phyloP scores from a whole-genome alignment of 2,797 vertebrate genomes.

The Coendou prehensilis region DNA sequence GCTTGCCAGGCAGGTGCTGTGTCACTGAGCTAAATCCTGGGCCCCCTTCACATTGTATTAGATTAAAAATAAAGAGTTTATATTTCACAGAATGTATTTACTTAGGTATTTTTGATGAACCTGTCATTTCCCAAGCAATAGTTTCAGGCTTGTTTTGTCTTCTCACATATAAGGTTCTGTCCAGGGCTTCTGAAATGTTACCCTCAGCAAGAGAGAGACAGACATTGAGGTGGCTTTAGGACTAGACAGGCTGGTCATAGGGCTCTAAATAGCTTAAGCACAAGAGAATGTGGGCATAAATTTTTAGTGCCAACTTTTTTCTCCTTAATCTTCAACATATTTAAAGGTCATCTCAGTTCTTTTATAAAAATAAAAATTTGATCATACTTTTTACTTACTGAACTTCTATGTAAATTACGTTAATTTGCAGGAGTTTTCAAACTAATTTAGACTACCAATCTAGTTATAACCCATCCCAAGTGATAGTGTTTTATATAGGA shows the following conservation, averaged over 20 bases:
- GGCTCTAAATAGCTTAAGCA: neutral
- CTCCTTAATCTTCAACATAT: neutral
- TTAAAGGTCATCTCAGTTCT: constrained; percentile 7
- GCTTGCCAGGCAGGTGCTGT: too few relatives aligned
- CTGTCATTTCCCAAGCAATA: neutral
- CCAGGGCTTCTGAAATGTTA: neutral
- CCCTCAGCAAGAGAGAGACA: neutral
- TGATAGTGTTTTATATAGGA: neutral
- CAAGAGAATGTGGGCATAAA: neutral
- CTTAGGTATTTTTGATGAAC: constrained; percentile 16
- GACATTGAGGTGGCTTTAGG: neutral
- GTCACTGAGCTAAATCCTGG: too few relatives aligned
- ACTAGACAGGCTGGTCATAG: neutral
- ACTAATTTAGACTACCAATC: constrained; percentile 7
- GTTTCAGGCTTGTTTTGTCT: neutral
- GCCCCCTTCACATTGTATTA: neutral
- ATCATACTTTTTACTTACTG: neutral
- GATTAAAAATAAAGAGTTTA: constrained; percentile 38
- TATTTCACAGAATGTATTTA: constrained; percentile 3
- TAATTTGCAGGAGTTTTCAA: constrained; percentile 18
- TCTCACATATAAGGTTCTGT: neutral
- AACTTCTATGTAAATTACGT: constrained; percentile 12
- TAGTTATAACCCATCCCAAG: neutral
- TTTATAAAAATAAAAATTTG: constrained; percentile 28
- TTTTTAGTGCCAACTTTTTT: neutral